Base-by-base conservation (phyloP, 2,888 invertebrate species). In the Homarus gammarus region DNA sequence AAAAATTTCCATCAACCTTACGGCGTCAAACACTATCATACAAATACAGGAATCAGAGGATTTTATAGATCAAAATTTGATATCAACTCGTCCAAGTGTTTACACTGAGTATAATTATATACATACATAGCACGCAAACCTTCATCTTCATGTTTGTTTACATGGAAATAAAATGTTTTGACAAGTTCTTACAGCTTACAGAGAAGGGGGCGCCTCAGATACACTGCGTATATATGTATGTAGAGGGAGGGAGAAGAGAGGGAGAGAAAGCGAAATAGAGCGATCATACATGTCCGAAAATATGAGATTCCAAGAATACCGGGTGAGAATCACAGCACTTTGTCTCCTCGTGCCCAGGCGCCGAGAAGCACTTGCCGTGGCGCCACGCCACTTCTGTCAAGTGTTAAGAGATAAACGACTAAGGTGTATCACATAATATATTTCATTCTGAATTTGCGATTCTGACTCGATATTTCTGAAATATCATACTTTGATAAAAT, bases 41-140 rank as follows among this genome's bases (percentile, higher is more conserved):
- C 86, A 86, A 86, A 86, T 72, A 79, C 87, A 79, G 61, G 73
- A 68, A 87, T 61, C 75, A 44, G n/a, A 51, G 64, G 81, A 81
- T 51, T 79, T 56, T 79, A 49, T 56, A 56, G n/a, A 36, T 87
- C 77, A 78, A 89, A 89, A 77, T 89, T 89, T 89, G 84, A 89
- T 89, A 89, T 89, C 84, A 89, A 75, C 88, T 89, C 88, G 64
- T 89, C 78, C 88, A 83, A 77, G 84, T 89, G 88, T 77, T 89
- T 89, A 89, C 88, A 84, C 75, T 86, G 61, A 86, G 70, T 72
- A 36, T 75, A 40, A 75, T 56, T 82, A 87, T 82, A 70, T 82
- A 87, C 82, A 56, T 75, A 89, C 84, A 89, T 64, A 89, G 77
- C 84, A 89, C 88, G 77, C 84, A 77, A 89, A 79, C 83, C 36